A percentile compares a stretch with the other conserved stretches of the same genome.
These are phyloP conservation scores for Catajapyx aquilonaris DNA, from an alignment of 1,140 invertebrate genomes.

Conservation along the genomic window DNA sequence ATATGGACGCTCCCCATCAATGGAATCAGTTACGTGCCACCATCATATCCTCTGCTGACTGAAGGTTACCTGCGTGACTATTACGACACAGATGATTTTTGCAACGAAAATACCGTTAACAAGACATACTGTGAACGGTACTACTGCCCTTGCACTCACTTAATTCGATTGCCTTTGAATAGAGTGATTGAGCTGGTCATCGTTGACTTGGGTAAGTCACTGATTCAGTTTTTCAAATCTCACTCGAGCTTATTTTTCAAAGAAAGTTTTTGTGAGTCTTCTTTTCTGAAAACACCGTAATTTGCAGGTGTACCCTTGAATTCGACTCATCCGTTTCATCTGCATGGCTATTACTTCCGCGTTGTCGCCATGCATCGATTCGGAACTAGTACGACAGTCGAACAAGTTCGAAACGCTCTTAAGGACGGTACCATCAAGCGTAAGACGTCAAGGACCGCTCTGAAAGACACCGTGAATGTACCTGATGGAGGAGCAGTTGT, in stretches of 20 bases:
- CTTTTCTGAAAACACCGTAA: constrained; percentile 4
- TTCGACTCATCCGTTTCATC: constrained; percentile 71
- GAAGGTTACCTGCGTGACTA: background rate
- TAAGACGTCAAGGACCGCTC: no score
- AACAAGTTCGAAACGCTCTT: no score
- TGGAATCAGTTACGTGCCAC: no score
- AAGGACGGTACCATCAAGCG: no score
- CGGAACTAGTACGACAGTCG: constrained; percentile 18
- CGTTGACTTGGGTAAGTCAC: constrained; percentile 62
- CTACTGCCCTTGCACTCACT: constrained; percentile 65
- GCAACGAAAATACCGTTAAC: constrained; percentile 34
- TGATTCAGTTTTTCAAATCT: no score
- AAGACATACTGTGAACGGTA: constrained; percentile 30
- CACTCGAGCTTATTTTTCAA: no score
- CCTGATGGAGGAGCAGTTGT: no score
- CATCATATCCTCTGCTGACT: no score
- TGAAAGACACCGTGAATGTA: no score
- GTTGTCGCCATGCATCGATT: constrained; percentile 57
- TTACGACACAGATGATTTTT: constrained; percentile 32
- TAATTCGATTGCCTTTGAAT: constrained; percentile 40
- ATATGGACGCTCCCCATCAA: no score
- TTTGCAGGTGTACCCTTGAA: constrained; percentile 43
- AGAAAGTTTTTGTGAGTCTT: no score
- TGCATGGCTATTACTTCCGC: constrained; percentile 64
- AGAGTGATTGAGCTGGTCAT: constrained; percentile 60